Evolutionary conservation across 2,797 vertebrate genomes (phyloP), one percentile per base, ranked within the genome.

Genomic region (Silurus aristotelis): DNA sequence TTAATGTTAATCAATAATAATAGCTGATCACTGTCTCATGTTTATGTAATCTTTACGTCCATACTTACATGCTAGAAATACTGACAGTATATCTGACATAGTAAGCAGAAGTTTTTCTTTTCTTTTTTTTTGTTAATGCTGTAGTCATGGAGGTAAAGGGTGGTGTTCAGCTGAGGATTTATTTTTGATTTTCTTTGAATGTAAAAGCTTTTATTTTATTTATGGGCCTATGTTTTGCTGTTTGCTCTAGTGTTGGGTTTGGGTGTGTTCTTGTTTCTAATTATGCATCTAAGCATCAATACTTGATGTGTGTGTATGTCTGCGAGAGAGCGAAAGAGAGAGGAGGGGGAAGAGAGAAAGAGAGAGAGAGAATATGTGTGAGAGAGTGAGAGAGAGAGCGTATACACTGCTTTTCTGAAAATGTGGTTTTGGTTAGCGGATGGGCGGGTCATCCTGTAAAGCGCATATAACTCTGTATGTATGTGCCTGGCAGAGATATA

Each of bases 361-460:
- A 46, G 19, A 19, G 48, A 72, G 38, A 81, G 38, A 84, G 43
- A 68, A 68, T 83, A 1, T 80, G 8, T 81, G 80, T 81, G 43
- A 82, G 5, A 72, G 48, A 64, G 80, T 58, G 58, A 52, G 43
- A 79, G 61, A 52, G 60, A 60, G 82, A 80, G 38, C 12, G 17
- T 60, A 71, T 56, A 31, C 10, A 80, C 63, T 72, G 73, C 84
- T 84, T 84, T 7, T 77, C 63, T 31, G 31, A 82, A 56, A 73
- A 67, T 82, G 68, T 61, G 88, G 88, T 88, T 85, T 88, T 83
- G 83, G 80, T 10, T 56, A 87, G 77, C 87, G 87, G 87, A 90
- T 87, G 89, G 87, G 87, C 31, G 87, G 85, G 71, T 88, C 89
- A 87, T 90, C 89, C 89, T 90, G 89, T 88, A 85, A 83, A 85